Evolutionary conservation across 2,797 vertebrate species (phyloP), one percentile per base, ranked within the genome.

Genomic region (Dromococcyx pavoninus): DNA sequence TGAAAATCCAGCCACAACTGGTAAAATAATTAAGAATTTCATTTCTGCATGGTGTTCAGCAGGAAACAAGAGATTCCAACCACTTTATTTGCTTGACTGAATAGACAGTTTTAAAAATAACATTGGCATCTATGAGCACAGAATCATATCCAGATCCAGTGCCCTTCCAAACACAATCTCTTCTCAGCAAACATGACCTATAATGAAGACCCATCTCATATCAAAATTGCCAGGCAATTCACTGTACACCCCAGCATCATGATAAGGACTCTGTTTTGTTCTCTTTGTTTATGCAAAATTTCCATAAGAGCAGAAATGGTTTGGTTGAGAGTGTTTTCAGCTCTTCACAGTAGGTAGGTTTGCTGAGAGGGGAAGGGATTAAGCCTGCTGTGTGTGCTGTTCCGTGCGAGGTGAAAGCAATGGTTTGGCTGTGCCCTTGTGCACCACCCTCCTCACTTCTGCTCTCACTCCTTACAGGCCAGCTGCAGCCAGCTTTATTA

Each of bases 261-360:
- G 91, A 69, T 94, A 95, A 94, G 92, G 84, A 32, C 24, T 79
- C 25, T 66, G 56, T 57, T 93, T 91, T 93, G 67, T 53, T 85
- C 77, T 61, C 44, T 74, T 75, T 88, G 54, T 81, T 86, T 78
- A 57, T 2, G 1, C 9, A 82, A 56, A 69, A 86, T 94, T 82
- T 78, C 77, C 28, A 2, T 30, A 64, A 44, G 11, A 71, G 56
- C 56, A 74, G 77, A 48, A 91, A 48, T 2, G 2, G 35, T 79
- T 70, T 58, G 56, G 8, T 67, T 19, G 24, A 3, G n/a, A 95
- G 46, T 8, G 56, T 27, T 75, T 66, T 85, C 60, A 62, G 28
- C 77, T 78, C 77, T 19, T 51, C 67, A 41, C 39, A 16, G 66
- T 7, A 10, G 33, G 54, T 57, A 56, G 62, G 48, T 85, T 87